Percentiles rank a stretch among this genome's conserved stretches.
Evolutionary conservation across 1,140 invertebrate genomes (phyloP).

Genomic region (Caerostris extrusa): DNA sequence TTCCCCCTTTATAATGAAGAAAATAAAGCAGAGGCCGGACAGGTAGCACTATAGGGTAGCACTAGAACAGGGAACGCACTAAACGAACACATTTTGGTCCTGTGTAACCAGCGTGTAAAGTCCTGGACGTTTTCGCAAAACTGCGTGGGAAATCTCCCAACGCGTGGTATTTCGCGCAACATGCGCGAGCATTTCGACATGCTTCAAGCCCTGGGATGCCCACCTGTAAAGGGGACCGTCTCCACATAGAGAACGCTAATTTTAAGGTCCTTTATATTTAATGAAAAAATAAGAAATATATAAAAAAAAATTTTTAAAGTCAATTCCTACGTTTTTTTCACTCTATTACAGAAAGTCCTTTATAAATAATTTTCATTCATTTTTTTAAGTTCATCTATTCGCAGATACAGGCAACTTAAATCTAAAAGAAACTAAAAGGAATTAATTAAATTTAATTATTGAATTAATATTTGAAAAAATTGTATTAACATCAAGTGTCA

Average conservation of each 20-base stretch:
- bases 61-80: not conserved
- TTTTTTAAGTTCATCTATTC: too few species aligned
- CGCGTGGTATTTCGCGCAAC: constrained; percentile 32
- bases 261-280: not conserved
- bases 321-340: too few species aligned
- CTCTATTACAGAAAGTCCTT: too few species aligned
- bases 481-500: too few species aligned
- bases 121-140: constrained; percentile 19
- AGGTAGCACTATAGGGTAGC: not conserved
- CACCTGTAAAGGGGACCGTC: constrained; percentile 40
- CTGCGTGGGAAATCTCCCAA: constrained; percentile 31
- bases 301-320: too few species aligned
- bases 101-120: constrained; percentile 65
- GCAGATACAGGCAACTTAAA: too few species aligned
- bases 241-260: not conserved
- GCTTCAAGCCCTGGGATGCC: constrained; percentile 32
- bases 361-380: too few species aligned
- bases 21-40: not conserved
- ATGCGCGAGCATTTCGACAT: constrained; percentile 50
- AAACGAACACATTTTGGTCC: constrained; percentile 56
- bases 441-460: too few species aligned
- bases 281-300: too few species aligned
- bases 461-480: too few species aligned
- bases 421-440: too few species aligned
- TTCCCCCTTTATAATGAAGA: not conserved